Evolutionary conservation across 2,113 vertebrate genomes (phyloP).

Genomic region (Sapajus apella): DNA sequence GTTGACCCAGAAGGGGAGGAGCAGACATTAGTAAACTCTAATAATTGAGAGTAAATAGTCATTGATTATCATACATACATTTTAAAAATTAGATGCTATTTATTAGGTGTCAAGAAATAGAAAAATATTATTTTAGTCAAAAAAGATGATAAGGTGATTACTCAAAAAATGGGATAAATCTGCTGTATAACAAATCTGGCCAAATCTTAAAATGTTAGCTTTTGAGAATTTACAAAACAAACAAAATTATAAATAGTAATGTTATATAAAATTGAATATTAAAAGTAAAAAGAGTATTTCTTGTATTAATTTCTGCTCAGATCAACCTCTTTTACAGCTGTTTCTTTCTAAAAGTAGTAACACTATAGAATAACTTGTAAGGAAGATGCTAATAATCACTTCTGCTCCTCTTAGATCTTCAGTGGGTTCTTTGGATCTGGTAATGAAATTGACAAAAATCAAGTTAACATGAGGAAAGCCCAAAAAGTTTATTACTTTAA

Average conservation of each 20-base stretch:
- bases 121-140: neutral
- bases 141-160: neutral
- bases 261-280: neutral
- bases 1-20: neutral
- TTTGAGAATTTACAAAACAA: neutral
- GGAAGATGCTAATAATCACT: neutral
- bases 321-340: neutral
- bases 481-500: neutral
- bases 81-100: neutral
- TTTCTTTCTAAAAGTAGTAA: neutral
- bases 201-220: neutral
- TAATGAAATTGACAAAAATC: neutral
- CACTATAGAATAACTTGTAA: neutral
- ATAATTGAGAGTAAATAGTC: neutral
- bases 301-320: neutral
- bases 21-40: neutral
- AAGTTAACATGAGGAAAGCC: neutral
- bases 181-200: neutral
- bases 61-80: neutral
- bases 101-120: neutral
- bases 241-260: neutral
- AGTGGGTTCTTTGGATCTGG: neutral
- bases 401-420: neutral
- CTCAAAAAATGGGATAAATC: neutral
- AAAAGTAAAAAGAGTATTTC: neutral